These are phyloP conservation scores for Cossypha niveicapilla DNA, from an alignment of 2,797 vertebrate genomes.

Conservation along the genomic window DNA sequence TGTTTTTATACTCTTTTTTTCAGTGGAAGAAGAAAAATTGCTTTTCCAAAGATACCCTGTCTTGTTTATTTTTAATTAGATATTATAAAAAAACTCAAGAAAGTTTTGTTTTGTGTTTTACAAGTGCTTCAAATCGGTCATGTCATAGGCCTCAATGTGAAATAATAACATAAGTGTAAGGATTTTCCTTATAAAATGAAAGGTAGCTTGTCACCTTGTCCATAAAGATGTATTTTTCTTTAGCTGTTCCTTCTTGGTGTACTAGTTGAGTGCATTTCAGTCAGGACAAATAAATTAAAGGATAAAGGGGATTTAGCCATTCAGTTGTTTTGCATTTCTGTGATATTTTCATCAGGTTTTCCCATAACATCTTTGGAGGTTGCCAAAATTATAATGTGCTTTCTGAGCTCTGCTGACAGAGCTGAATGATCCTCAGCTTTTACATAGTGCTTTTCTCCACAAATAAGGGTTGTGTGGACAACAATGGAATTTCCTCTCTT, in stretches of 20 bases:
- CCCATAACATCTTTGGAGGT: not conserved
- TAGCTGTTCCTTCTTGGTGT: slow-evolving; percentile 3
- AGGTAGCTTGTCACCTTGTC: not conserved
- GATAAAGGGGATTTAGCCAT: not conserved
- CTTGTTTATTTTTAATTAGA: not conserved
- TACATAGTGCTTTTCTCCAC: not conserved
- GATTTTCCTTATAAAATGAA: not conserved
- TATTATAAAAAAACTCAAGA: not conserved
- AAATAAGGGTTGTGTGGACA: not conserved
- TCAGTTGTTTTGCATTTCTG: not conserved
- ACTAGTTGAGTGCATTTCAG: slow-evolving; percentile 6
- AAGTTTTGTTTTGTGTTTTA: not conserved
- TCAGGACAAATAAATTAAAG: slow-evolving; percentile 14
- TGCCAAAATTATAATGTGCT: not conserved
- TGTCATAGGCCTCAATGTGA: not conserved
- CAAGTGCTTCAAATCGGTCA: not conserved
- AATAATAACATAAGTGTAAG: not conserved
- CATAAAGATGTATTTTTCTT: not conserved
- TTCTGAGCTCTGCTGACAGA: not conserved
- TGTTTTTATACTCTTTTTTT: not conserved
- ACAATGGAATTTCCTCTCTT: not conserved
- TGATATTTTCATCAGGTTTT: not conserved
- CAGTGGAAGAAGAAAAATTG: not conserved
- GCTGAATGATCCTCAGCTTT: not conserved
- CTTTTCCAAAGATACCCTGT: not conserved